Percentiles rank a stretch among this genome's conserved stretches.
Conservation (phyloP, 2,888 invertebrate species). For the Ophioninae sp. region DNA sequence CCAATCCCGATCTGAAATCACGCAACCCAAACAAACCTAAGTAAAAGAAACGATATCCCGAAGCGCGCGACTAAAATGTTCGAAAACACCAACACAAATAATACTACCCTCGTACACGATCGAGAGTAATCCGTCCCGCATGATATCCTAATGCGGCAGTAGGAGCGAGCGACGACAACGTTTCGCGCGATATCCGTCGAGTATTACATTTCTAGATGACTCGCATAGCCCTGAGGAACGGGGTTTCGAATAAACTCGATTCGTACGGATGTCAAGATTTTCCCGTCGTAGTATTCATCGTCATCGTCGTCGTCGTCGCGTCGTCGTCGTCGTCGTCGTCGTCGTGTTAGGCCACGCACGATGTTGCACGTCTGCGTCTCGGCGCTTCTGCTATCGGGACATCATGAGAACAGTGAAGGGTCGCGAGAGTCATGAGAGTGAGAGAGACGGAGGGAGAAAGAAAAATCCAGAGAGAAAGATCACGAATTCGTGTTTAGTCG, state of each 20-base stretch:
- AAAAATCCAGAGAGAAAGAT: background rate
- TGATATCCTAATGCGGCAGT: conserved; percentile 44
- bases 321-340: conserved; percentile 28
- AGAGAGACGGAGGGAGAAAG: background rate
- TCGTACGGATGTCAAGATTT: background rate
- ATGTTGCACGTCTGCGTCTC: conserved; percentile 81
- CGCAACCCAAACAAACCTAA: background rate
- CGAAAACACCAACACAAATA: background rate
- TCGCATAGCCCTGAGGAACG: background rate
- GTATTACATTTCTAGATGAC: conserved; percentile 6
- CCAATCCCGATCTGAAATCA: too few species aligned
- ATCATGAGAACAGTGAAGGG: conserved; percentile 64
- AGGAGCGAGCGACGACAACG: conserved; percentile 67
- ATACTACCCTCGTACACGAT: background rate
- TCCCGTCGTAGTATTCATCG: background rate
- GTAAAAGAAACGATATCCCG: background rate
- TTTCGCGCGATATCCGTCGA: conserved; percentile 45
- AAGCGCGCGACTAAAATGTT: background rate
- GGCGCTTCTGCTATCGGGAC: conserved; percentile 76
- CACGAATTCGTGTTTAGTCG: conserved; percentile 17
- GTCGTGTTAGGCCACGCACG: conserved; percentile 70
- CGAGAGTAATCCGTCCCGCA: conserved; percentile 17
- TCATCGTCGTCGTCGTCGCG: conserved; percentile 47
- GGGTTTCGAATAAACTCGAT: conserved; percentile 3
- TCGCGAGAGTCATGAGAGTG: background rate